A percentile compares a stretch with the other conserved stretches of the same genome.
Conservation (phyloP, 2,888 invertebrate genomes). For the Pyrrhosoma nymphula region DNA sequence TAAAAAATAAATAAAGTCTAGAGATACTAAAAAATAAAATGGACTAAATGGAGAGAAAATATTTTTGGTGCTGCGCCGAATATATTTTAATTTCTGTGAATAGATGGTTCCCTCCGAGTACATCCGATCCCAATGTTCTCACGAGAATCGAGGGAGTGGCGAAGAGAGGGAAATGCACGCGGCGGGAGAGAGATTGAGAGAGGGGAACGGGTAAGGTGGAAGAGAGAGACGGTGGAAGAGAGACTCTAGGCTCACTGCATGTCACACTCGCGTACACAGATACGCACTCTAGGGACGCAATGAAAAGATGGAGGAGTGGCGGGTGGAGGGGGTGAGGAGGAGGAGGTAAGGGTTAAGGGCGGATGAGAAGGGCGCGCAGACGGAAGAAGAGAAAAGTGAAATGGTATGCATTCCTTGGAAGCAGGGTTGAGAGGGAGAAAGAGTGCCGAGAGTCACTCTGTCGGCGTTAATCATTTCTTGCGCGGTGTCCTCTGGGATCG, state of each 20-base stretch:
- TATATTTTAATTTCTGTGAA: background rate
- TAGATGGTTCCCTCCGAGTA: background rate
- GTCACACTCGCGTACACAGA: conserved; percentile 55
- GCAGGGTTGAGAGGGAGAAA: background rate
- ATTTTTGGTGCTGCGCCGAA: too few relatives aligned
- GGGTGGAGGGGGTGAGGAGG: conserved; percentile 20
- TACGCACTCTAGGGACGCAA: conserved; percentile 25
- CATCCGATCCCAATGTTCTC: background rate
- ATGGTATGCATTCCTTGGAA: conserved; percentile 7
- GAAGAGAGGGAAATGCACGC: background rate
- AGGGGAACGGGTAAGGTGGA: background rate
- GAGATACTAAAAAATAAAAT: too few relatives aligned
- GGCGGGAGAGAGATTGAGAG: background rate
- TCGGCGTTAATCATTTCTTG: conserved; percentile 66
- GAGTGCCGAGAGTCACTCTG: conserved; percentile 26
- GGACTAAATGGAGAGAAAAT: too few relatives aligned
- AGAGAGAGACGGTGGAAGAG: conserved; percentile 11
- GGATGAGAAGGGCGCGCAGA: background rate
- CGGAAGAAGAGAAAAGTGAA: background rate
- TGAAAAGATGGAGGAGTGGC: background rate
- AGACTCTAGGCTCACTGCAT: conserved; percentile 25
- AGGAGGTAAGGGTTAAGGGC: background rate
- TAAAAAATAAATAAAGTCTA: too few relatives aligned
- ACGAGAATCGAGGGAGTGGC: background rate
- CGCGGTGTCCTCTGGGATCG: conserved; percentile 24